phyloP scores from a whole-genome alignment of 2,888 invertebrate species.

The Drosophila cognata region DNA sequence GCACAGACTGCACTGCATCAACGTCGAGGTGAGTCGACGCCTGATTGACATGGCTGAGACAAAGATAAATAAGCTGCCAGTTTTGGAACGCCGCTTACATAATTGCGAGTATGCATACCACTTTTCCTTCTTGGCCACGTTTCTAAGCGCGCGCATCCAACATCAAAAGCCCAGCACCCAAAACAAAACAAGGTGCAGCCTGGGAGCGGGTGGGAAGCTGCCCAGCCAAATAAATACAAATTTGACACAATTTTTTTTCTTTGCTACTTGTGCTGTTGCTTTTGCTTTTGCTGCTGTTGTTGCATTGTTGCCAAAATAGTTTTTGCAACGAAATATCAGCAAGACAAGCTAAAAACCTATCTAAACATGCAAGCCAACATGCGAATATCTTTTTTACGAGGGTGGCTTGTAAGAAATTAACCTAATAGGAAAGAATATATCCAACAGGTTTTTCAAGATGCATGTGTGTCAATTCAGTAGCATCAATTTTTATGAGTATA shows the following conservation, averaged over 20 bases:
- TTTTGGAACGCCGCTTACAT: constrained; percentile 77
- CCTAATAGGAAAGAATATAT: background rate
- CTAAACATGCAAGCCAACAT: constrained; percentile 65
- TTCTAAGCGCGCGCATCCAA: constrained; percentile 72
- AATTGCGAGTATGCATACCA: constrained; percentile 59
- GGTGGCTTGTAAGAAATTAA: constrained; percentile 11
- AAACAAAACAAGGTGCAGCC: constrained; percentile 70
- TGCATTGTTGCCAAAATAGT: constrained; percentile 40
- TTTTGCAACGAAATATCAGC: constrained; percentile 60
- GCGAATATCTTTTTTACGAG: constrained; percentile 37
- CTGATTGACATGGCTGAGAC: constrained; percentile 77
- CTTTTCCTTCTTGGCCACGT: constrained; percentile 48
- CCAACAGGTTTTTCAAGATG: constrained; percentile 7
- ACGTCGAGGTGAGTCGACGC: constrained; percentile 52
- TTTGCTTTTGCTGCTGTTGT: constrained; percentile 17
- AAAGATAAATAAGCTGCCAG: constrained; percentile 79
- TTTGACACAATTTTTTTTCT: constrained; percentile 63
- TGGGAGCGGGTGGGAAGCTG: constrained; percentile 63
- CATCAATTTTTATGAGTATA: background rate
- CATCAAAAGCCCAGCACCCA: constrained; percentile 37
- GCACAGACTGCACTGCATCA: constrained; percentile 71
- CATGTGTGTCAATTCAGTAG: background rate
- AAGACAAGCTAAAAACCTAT: constrained; percentile 35
- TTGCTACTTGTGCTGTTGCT: constrained; percentile 15
- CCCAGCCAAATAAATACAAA: constrained; percentile 58